These are phyloP conservation scores for Drosophila acutilabella DNA, from an alignment of 2,888 invertebrate species.

Conservation along the genomic window DNA sequence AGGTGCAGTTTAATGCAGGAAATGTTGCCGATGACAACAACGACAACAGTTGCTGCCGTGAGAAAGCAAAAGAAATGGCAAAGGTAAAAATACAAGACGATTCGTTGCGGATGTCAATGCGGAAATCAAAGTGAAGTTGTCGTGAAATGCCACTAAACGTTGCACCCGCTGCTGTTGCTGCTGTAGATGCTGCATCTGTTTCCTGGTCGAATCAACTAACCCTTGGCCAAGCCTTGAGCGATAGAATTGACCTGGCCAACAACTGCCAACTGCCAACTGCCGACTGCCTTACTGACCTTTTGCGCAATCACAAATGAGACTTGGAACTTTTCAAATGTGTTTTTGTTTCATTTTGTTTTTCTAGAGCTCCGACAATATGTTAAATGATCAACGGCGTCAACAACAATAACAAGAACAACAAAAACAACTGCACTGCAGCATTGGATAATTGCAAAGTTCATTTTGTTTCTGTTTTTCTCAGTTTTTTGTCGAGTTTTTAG, in stretches of 20 bases:
- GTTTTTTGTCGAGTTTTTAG: slow-evolving; percentile 15
- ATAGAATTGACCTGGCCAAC: slow-evolving; percentile 29
- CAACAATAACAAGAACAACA: slow-evolving; percentile 35
- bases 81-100: slow-evolving; percentile 57
- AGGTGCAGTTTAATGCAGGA: slow-evolving; percentile 73
- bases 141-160: slow-evolving; percentile 76
- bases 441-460: slow-evolving; percentile 73
- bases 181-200: slow-evolving; percentile 25
- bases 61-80: slow-evolving; percentile 77
- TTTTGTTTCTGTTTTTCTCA: slow-evolving; percentile 20
- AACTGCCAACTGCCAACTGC: slow-evolving; percentile 7
- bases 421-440: slow-evolving; percentile 38
- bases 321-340: slow-evolving; percentile 32
- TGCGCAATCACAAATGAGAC: slow-evolving; percentile 37
- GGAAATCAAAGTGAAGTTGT: slow-evolving; percentile 63
- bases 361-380: slow-evolving; percentile 49
- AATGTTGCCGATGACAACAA: slow-evolving; percentile 41
- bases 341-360: slow-evolving; percentile 8
- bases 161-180: slow-evolving; percentile 12
- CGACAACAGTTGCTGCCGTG: slow-evolving; percentile 58
- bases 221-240: slow-evolving; percentile 34
- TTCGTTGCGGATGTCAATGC: slow-evolving; percentile 74
- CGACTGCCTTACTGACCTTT: slow-evolving; percentile 47
- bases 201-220: slow-evolving; percentile 58
- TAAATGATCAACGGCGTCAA: slow-evolving; percentile 48